Conservation (phyloP, 2,888 invertebrate species). For the Drosophila rellima region DNA sequence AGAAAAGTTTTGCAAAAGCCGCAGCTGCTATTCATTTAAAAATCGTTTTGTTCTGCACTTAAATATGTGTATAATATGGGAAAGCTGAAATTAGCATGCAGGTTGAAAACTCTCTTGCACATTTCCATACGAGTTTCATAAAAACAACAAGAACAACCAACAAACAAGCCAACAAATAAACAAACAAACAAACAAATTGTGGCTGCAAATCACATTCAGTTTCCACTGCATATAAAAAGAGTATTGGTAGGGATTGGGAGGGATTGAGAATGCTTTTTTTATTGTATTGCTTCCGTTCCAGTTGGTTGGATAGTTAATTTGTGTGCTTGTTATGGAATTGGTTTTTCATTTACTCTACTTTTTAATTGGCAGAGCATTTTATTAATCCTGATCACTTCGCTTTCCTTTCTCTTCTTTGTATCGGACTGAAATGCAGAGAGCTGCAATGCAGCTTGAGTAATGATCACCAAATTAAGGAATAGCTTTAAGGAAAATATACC, state of each 20-base stretch:
- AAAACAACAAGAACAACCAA: constrained; percentile 13
- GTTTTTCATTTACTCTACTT: constrained; percentile 55
- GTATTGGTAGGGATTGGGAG: neutral
- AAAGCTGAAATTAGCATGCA: constrained; percentile 59
- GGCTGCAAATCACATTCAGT: constrained; percentile 55
- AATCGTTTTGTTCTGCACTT: constrained; percentile 52
- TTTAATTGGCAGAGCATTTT: constrained; percentile 59
- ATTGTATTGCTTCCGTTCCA: constrained; percentile 28
- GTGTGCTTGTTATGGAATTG: constrained; percentile 52
- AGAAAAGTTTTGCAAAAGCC: constrained; percentile 26
- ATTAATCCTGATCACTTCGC: constrained; percentile 10
- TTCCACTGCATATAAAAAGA: constrained; percentile 24
- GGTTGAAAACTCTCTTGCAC: constrained; percentile 41
- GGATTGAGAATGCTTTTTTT: constrained; percentile 27
- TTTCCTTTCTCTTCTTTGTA: neutral
- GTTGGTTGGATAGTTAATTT: constrained; percentile 57
- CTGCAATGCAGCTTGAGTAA: neutral
- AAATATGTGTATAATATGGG: constrained; percentile 30
- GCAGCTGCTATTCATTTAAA: constrained; percentile 40
- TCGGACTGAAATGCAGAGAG: neutral
- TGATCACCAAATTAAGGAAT: neutral
- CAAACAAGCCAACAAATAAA: constrained; percentile 19
- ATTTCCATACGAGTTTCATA: constrained; percentile 31
- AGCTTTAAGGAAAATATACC: neutral
- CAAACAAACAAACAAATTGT: constrained; percentile 54